These are phyloP conservation scores for Burhinus bistriatus DNA, from an alignment of 2,113 vertebrate genomes.

Conservation along the genomic window DNA sequence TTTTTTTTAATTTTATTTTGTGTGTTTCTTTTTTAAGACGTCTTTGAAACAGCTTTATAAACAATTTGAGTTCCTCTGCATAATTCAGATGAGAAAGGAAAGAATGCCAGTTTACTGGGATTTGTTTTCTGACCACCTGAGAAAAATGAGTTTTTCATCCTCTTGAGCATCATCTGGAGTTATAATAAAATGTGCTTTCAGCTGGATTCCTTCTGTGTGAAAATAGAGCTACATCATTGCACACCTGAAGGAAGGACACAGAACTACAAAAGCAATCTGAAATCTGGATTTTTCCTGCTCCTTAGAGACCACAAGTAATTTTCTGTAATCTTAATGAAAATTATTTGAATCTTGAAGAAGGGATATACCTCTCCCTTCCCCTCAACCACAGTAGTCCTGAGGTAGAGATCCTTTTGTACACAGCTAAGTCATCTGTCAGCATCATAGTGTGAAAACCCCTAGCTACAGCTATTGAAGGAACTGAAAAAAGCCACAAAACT, in stretches of 20 bases:
- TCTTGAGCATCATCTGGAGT: slow-evolving; percentile 26
- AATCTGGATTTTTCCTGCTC: neutral
- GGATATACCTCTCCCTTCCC: neutral
- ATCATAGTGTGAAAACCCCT: neutral
- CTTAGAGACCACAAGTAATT: neutral
- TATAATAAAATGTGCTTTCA: slow-evolving; percentile 35
- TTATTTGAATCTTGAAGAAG: neutral
- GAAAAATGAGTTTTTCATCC: slow-evolving; percentile 24
- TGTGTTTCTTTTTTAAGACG: neutral
- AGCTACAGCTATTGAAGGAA: neutral
- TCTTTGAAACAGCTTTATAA: neutral
- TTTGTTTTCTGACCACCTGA: slow-evolving; percentile 19
- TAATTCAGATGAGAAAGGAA: neutral
- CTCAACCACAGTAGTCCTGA: neutral
- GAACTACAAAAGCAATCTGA: neutral
- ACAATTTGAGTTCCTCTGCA: neutral
- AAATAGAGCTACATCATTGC: neutral
- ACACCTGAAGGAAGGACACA: slow-evolving; percentile 9
- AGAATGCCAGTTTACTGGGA: neutral
- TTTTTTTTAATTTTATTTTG: neutral
- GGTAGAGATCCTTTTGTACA: neutral
- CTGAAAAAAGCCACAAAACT: neutral
- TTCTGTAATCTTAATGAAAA: slow-evolving; percentile 12
- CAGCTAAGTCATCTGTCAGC: neutral
- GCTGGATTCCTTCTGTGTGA: slow-evolving; percentile 34